Conservation (phyloP, 2,113 vertebrate genomes). For the Barbus barbus region DNA sequence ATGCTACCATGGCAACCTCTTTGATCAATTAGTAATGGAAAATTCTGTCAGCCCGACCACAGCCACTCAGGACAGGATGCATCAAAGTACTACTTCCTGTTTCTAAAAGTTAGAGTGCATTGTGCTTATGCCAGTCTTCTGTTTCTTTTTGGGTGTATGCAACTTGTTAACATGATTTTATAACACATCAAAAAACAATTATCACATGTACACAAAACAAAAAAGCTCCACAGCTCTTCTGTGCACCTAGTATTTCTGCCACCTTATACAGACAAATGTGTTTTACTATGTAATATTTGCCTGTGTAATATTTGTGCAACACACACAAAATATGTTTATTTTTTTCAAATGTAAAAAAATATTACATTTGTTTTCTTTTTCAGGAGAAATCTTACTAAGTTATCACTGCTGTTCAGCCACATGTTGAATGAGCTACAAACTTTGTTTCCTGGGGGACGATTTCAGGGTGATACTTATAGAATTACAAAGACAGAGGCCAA, state of each 20-base stretch:
- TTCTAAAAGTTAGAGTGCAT: slow-evolving; percentile 49
- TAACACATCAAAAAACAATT: not conserved
- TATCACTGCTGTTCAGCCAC: slow-evolving; percentile 87
- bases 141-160: slow-evolving; percentile 60
- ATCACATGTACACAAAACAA: not conserved
- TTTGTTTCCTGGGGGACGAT: slow-evolving; percentile 76
- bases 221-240: not conserved
- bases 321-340: not conserved
- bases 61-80: slow-evolving; percentile 63
- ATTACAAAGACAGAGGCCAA: slow-evolving; percentile 72
- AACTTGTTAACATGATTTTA: not conserved
- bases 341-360: not conserved
- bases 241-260: not conserved
- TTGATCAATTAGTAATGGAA: slow-evolving; percentile 69
- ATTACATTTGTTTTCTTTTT: slow-evolving; percentile 22
- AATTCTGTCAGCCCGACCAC: slow-evolving; percentile 62
- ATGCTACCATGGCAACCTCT: not conserved
- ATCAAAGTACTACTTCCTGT: slow-evolving; percentile 71
- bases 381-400: slow-evolving; percentile 84
- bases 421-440: slow-evolving; percentile 80
- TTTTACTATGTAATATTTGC: not conserved
- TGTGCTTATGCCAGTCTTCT: slow-evolving; percentile 2
- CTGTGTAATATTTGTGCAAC: no score
- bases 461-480: slow-evolving; percentile 77
- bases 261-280: not conserved